Evolutionary conservation across 2,888 invertebrate genomes (phyloP), one percentile per base, ranked within the genome.

Genomic region (Sympetrum striolatum): DNA sequence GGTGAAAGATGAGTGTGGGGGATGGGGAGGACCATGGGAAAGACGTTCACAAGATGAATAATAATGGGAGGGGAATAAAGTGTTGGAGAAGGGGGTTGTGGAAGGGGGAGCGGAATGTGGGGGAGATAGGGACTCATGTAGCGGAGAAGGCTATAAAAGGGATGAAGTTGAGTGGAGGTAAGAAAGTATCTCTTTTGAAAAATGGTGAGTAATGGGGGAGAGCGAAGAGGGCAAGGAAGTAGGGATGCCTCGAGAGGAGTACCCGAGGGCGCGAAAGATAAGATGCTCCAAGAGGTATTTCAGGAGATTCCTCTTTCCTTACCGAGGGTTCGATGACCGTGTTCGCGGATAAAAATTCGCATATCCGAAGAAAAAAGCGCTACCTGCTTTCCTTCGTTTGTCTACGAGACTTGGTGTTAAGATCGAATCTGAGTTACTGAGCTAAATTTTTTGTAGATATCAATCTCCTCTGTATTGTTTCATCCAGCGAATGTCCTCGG

Each of bases 151-250:
- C 80, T 37, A 58, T 58, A 82, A 58, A 35, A 58, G 53, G 18
- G 35, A 58, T 82, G 31, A 82, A 58, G 31, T 53, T 25, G 81
- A 48, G 82, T 82, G 58, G 44, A 80, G 80, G 80, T 35, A 37
- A 48, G n/a, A 81, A 53, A 81, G 48, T 25, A 81, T 81, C 48
- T 53, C 25, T 82, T 82, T 58, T 58, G 31, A 31, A 60, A 64
- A 86, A 86, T 86, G 64, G 86, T 39, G 80, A 81, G 81, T n/a
- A 48, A 48, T 39, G 60, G 86, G 39, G 31, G 37, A 64, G 86
- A 60, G 86, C 8, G 48, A 15, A 8, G 82, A 31, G 31, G 48
- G 48, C n/a, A n/a, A 31, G 64, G 48, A 81, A 48, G 37, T 44
- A 48, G 48, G 22, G 73, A 31, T 31, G 31, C 25, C 25, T 73